phyloP scores from a whole-genome alignment of 1,140 invertebrate species.

The Vanessa tameamea region DNA sequence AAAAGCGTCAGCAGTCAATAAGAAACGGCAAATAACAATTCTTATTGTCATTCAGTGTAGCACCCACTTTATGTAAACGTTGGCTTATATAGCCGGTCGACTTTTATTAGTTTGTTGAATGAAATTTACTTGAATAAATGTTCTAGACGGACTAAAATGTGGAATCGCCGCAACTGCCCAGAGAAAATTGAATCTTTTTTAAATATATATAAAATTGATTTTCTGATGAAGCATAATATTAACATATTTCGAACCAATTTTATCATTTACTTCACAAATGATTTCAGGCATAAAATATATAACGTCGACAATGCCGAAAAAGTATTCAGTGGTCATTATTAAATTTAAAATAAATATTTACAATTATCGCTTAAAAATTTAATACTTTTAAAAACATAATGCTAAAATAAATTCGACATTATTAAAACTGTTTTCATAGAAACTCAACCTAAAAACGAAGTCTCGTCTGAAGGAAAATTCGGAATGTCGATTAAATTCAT shows the following conservation, averaged over 20 bases:
- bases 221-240: too few species aligned
- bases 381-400: too few species aligned
- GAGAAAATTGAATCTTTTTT: background rate
- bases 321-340: too few species aligned
- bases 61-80: conserved; percentile 30
- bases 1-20: conserved; percentile 64
- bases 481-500: conserved; percentile 28
- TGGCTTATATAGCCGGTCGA: conserved; percentile 24
- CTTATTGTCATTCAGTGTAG: conserved; percentile 58
- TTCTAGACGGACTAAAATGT: conserved; percentile 1
- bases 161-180: background rate
- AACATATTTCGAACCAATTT: too few species aligned
- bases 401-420: too few species aligned
- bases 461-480: conserved; percentile 18
- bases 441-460: background rate
- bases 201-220: background rate
- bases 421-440: too few species aligned
- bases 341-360: too few species aligned
- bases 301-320: too few species aligned
- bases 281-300: too few species aligned
- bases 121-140: background rate
- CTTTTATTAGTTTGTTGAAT: conserved; percentile 13
- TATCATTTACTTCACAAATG: too few species aligned
- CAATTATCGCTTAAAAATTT: too few species aligned
- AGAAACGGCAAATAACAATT: conserved; percentile 54